Conservation (phyloP, 2,888 invertebrate genomes). For the Panopea generosa region DNA sequence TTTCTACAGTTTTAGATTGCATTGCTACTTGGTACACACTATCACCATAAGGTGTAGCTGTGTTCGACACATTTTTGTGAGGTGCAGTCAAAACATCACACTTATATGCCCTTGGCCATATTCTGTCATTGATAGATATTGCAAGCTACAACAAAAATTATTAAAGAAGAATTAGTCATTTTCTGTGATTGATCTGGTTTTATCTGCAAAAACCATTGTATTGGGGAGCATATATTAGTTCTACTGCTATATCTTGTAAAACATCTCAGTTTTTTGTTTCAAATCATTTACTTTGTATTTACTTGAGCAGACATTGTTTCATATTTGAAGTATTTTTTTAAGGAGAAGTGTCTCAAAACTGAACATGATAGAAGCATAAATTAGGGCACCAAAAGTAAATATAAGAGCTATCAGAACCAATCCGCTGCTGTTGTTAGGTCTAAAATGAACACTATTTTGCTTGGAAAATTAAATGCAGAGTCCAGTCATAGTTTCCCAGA, state of each 20-base stretch:
- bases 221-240: neutral
- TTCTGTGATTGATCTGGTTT: slow-evolving; percentile 2
- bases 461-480: slow-evolving; percentile 3
- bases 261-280: slow-evolving; percentile 1
- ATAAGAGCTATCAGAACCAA: slow-evolving; percentile 2
- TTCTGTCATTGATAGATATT: slow-evolving; percentile 3
- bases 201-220: slow-evolving; percentile 3
- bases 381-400: slow-evolving; percentile 1
- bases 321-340: slow-evolving; percentile 3
- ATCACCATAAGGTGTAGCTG: slow-evolving; percentile 3
- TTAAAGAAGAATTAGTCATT: slow-evolving; percentile 1
- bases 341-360: slow-evolving; percentile 1
- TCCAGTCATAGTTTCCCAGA: slow-evolving; percentile 1
- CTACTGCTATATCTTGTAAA: slow-evolving; percentile 1
- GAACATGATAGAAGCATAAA: slow-evolving; percentile 3
- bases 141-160: slow-evolving; percentile 1
- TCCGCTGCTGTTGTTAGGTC: slow-evolving; percentile 1
- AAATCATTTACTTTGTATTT: neutral
- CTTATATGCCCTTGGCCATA: slow-evolving; percentile 3
- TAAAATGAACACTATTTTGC: neutral
- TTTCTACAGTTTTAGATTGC: neutral
- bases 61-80: slow-evolving; percentile 2
- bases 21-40: slow-evolving; percentile 3
- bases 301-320: slow-evolving; percentile 3
- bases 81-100: slow-evolving; percentile 3